Conservation (phyloP, 2,113 vertebrate genomes). For the Pseudois nayaur region DNA sequence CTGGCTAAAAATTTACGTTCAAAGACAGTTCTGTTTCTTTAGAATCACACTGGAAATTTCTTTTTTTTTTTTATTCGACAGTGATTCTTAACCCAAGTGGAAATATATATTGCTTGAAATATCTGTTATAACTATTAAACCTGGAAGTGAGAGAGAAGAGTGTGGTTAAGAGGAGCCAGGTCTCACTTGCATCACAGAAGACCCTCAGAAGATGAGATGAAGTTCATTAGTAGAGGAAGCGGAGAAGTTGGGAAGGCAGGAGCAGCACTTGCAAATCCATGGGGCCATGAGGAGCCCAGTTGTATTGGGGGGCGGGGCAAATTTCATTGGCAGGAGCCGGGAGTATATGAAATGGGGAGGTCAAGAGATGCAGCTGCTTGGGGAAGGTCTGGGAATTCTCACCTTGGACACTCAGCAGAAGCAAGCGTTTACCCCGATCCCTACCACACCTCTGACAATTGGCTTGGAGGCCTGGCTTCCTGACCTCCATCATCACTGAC, state of each 20-base stretch:
- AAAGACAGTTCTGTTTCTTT: neutral
- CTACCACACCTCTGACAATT: neutral
- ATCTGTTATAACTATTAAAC: neutral
- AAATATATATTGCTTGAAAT: neutral
- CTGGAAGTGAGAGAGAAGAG: neutral
- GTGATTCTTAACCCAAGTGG: neutral
- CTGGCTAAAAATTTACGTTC: neutral
- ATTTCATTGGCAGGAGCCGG: neutral
- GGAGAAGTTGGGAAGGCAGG: neutral
- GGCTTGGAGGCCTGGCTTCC: neutral
- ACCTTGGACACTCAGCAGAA: neutral
- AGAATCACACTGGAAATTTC: neutral
- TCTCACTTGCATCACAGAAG: neutral
- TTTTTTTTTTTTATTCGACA: neutral
- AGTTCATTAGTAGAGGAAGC: neutral
- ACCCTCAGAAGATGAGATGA: neutral
- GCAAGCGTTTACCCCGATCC: too few relatives aligned
- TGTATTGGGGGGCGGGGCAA: accelerated
- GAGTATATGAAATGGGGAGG: accelerated
- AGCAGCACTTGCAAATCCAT: neutral
- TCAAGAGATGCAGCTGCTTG: neutral
- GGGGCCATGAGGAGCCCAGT: neutral
- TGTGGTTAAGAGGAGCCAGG: neutral
- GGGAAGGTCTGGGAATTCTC: neutral
- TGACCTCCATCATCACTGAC: neutral